Conservation (phyloP, 37 sponge, comb jelly and placozoan genomes). For the Ephydatia muelleri region DNA sequence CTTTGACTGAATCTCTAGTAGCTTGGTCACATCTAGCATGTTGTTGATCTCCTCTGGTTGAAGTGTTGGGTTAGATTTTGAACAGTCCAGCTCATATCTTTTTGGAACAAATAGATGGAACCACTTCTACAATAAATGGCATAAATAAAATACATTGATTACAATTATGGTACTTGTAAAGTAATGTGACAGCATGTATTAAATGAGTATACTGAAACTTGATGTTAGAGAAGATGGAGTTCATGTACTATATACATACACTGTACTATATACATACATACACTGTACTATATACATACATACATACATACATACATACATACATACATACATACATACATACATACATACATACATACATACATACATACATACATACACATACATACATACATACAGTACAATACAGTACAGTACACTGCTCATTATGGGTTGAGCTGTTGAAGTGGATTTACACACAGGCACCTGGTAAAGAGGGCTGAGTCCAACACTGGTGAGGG, state of each 20-base stretch:
- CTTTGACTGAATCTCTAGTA: neutral
- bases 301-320: too few species aligned
- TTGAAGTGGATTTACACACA: too few species aligned
- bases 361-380: too few species aligned
- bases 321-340: too few species aligned
- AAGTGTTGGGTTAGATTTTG: neutral
- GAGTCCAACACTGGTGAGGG: constrained; percentile 26
- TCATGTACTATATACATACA: too few species aligned
- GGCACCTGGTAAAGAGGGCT: constrained; percentile 48
- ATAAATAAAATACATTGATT: neutral
- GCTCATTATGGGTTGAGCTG: too few species aligned
- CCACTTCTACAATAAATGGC: constrained; percentile 24
- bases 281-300: too few species aligned
- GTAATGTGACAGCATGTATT: too few species aligned
- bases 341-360: too few species aligned
- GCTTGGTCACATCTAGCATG: neutral
- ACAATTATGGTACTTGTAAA: neutral
- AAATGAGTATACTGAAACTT: too few species aligned
- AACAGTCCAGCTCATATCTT: constrained; percentile 36
- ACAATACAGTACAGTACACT: neutral
- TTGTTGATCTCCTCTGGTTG: neutral
- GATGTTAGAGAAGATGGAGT: too few species aligned
- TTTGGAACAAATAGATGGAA: constrained; percentile 44
- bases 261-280: too few species aligned
- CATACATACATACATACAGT: neutral